These are phyloP conservation scores for Oryzias dopingdopingensis DNA, from an alignment of 2,797 vertebrate genomes.

Conservation along the genomic window DNA sequence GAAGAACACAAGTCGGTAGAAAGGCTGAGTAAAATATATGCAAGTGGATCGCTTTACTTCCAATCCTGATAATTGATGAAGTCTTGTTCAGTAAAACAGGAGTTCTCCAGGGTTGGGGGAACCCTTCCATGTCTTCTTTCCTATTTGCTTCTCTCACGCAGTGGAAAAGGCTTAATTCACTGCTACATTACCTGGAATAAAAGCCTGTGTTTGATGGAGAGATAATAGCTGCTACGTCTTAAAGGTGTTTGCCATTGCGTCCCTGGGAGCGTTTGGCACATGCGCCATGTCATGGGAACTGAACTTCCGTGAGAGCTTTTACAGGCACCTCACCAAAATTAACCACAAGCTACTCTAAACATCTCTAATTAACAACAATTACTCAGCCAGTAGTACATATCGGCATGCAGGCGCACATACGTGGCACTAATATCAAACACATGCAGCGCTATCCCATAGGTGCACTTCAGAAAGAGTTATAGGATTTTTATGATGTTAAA, in stretches of 20 bases:
- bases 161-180: conserved; percentile 60
- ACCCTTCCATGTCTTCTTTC: conserved; percentile 51
- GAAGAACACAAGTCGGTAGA: conserved; percentile 2
- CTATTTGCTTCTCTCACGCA: conserved; percentile 75
- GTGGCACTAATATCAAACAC: conserved; percentile 64
- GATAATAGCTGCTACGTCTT: conserved; percentile 28
- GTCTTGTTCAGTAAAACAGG: conserved; percentile 18
- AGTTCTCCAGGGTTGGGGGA: conserved; percentile 1
- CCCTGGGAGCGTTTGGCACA: conserved; percentile 47
- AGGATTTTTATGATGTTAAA: conserved; percentile 1
- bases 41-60: background rate
- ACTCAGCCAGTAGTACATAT: conserved; percentile 44
- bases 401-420: conserved; percentile 1
- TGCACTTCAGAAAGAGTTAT: conserved; percentile 18
- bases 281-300: conserved; percentile 71
- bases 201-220: conserved; percentile 36
- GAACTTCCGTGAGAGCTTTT: conserved; percentile 79
- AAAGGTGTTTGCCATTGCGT: conserved; percentile 47
- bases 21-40: background rate
- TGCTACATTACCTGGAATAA: conserved; percentile 46
- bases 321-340: conserved; percentile 70
- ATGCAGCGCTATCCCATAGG: conserved; percentile 38
- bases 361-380: conserved; percentile 69
- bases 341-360: conserved; percentile 74
- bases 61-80: conserved; percentile 21